Conservation (phyloP, 2,888 invertebrate species). For the Andrena dorsata region DNA sequence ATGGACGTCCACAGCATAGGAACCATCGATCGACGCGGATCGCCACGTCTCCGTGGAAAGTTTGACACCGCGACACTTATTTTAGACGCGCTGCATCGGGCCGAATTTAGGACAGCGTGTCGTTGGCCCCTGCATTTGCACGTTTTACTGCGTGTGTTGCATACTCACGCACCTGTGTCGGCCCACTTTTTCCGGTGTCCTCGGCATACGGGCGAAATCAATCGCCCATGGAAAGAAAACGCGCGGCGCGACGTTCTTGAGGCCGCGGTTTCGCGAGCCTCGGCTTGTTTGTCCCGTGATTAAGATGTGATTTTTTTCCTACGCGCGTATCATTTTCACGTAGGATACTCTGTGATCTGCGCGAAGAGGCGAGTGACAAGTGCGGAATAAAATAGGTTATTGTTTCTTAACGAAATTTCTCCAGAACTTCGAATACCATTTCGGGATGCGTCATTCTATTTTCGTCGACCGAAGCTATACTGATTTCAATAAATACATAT, state of each 20-base stretch:
- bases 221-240: slow-evolving; percentile 48
- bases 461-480: no score
- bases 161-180: slow-evolving; percentile 71
- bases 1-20: not conserved
- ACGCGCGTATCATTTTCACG: no score
- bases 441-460: no score
- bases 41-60: slow-evolving; percentile 41
- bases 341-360: no score
- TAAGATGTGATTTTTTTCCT: not conserved
- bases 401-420: no score
- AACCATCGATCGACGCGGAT: slow-evolving; percentile 44
- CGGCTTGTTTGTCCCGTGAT: not conserved
- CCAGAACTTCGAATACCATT: no score
- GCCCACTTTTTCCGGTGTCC: slow-evolving; percentile 61
- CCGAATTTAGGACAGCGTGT: slow-evolving; percentile 72
- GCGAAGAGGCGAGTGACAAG: no score
- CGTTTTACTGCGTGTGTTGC: slow-evolving; percentile 60
- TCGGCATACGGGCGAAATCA: slow-evolving; percentile 61
- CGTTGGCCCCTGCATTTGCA: slow-evolving; percentile 67
- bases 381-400: no score
- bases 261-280: slow-evolving; percentile 23
- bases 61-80: slow-evolving; percentile 62
- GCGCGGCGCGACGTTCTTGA: slow-evolving; percentile 27
- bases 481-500: no score
- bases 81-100: slow-evolving; percentile 58